Evolutionary conservation across 2,888 invertebrate species (phyloP).

Genomic region (Nudaria mundana): DNA sequence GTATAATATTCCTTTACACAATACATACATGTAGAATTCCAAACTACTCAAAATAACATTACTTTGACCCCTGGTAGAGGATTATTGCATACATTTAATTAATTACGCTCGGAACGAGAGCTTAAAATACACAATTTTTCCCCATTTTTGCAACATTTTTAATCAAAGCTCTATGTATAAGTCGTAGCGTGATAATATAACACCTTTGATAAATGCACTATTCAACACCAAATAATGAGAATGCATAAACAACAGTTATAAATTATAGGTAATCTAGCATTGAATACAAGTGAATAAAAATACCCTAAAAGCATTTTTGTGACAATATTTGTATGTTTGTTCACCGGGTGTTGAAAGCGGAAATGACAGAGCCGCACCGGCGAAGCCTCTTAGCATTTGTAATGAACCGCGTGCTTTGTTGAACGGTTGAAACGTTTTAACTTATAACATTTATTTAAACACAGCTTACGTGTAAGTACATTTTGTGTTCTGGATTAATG

Average conservation of each 20-base stretch:
- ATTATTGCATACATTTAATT: too few relatives aligned
- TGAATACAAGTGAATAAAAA: conserved; percentile 18
- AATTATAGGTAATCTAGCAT: conserved; percentile 21
- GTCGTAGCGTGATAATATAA: too few relatives aligned
- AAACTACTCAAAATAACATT: too few relatives aligned
- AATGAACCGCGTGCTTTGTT: conserved; percentile 29
- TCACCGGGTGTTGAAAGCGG: conserved; percentile 13
- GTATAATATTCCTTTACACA: too few relatives aligned
- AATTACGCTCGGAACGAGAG: too few relatives aligned
- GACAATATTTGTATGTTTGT: conserved; percentile 26
- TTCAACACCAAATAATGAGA: not conserved
- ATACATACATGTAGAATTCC: too few relatives aligned
- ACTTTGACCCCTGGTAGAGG: too few relatives aligned
- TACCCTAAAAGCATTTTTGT: conserved; percentile 13
- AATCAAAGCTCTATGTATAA: too few relatives aligned
- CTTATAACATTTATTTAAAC: conserved; percentile 9
- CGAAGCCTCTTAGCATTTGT: conserved; percentile 22
- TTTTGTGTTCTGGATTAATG: conserved; percentile 6
- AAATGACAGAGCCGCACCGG: conserved; percentile 23
- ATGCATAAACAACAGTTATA: not conserved
- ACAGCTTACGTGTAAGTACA: not conserved
- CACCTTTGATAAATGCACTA: too few relatives aligned
- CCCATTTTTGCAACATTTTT: too few relatives aligned
- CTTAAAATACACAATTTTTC: too few relatives aligned
- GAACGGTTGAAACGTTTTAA: too few relatives aligned